Base-by-base conservation (phyloP, 2,888 invertebrate genomes). In the Lasioglossum vierecki region DNA sequence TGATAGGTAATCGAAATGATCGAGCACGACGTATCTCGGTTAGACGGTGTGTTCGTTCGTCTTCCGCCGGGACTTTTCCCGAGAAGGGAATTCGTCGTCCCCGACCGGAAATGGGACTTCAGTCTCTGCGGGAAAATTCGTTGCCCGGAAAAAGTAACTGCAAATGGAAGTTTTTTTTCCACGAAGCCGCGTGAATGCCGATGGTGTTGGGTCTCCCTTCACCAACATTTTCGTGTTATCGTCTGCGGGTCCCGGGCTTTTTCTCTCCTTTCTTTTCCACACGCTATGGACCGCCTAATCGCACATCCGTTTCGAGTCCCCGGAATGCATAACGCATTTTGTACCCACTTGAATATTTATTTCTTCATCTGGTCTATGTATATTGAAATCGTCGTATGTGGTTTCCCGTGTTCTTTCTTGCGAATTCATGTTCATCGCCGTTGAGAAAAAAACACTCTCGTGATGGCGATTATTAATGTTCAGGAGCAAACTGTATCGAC, bases 131-230 rank as follows among this genome's bases (percentile, higher is more conserved):
- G 63, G 35, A 30, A 63, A 26, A 76, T 83, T 80, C 83, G 53
- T 76, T 44, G 71, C 44, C 53, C 13, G n/a, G 44, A 49, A 8
- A 70, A 81, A 76, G 76, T 83, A 83, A 83, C 81, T 81, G 83
- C 81, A 76, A 76, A 83, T 83, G 72, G 53, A 83, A 83, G 76
- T 72, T 83, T 81, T 63, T 76, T 72, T 46, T 46, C 46, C 76
- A 44, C 22, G 41, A 22, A 13, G 15, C 8, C 35, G 41, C 18
- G 41, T 35, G 26, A 75, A 77, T 26, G n/a, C 49, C 63, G 41
- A 70, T 79, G 46, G 22, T 44, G 78, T 71, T 63, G 60, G 26
- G 26, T 41, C 68, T 39, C 39, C 26, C 35, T 35, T 26, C 44
- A 15, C 73, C 57, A 39, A 57, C 74, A 70, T 66, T 81, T 81